A percentile compares a stretch with the other conserved stretches of the same genome.
phyloP scores from a whole-genome alignment of 1,140 invertebrate species.

The Maconellicoccus hirsutus region DNA sequence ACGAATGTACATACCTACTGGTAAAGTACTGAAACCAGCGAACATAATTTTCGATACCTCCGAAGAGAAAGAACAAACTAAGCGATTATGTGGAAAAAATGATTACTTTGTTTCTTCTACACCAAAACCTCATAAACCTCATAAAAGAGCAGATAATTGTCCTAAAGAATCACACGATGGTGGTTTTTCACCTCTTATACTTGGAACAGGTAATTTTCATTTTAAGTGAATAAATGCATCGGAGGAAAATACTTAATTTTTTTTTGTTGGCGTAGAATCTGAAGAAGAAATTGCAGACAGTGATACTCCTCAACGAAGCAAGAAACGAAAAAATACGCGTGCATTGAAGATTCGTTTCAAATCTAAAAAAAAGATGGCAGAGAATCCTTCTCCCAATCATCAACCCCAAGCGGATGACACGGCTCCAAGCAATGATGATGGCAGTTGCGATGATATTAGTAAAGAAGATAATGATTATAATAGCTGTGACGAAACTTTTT shows the following conservation, averaged over 20 bases:
- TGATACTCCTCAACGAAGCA: neutral
- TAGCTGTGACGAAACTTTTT: neutral
- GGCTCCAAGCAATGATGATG: slow-evolving; percentile 7
- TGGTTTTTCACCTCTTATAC: neutral
- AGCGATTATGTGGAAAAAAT: slow-evolving; percentile 5
- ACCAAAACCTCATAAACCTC: neutral
- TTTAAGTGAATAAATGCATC: too few species aligned
- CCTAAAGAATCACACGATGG: neutral
- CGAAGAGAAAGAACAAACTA: neutral
- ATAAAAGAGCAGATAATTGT: neutral
- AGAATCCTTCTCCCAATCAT: neutral
- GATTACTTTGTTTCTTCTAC: neutral
- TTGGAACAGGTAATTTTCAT: slow-evolving; percentile 1
- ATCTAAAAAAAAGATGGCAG: neutral
- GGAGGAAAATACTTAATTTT: neutral
- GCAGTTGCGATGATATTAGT: neutral
- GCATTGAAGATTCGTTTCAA: slow-evolving; percentile 1
- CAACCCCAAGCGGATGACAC: neutral
- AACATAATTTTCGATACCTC: slow-evolving; percentile 2
- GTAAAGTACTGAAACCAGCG: neutral
- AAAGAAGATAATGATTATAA: slow-evolving; percentile 21
- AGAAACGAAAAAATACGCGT: neutral
- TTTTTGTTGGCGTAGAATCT: neutral
- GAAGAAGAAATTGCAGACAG: neutral
- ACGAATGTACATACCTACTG: neutral